Evolutionary conservation across 1,140 invertebrate genomes (phyloP).

Genomic region (Apis cerana): DNA sequence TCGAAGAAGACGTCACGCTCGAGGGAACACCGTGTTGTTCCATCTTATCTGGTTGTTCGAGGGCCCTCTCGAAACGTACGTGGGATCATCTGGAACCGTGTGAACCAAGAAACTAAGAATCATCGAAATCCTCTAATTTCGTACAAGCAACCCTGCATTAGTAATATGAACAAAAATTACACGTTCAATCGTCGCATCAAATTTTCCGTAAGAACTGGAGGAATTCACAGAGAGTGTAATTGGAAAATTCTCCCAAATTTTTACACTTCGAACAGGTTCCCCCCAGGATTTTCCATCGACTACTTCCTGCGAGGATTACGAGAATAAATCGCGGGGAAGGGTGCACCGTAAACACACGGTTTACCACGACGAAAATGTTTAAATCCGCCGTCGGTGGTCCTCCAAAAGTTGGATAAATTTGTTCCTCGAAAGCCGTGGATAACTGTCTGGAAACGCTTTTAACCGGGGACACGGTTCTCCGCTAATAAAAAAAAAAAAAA

Average conservation of each 20-base stretch:
- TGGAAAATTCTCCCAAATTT: too few relatives aligned
- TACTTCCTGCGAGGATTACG: background rate
- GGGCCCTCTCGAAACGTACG: background rate
- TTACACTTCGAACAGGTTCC: too few relatives aligned
- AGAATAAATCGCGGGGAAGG: background rate
- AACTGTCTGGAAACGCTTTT: slow-evolving; percentile 27
- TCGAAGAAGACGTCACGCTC: slow-evolving; percentile 38
- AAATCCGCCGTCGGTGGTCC: background rate
- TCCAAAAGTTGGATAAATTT: slow-evolving; percentile 23
- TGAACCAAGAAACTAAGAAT: background rate
- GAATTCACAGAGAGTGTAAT: too few relatives aligned
- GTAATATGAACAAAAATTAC: too few relatives aligned
- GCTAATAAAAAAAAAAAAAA: slow-evolving; percentile 14
- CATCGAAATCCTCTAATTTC: background rate
- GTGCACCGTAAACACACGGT: background rate
- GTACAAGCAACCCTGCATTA: too few relatives aligned
- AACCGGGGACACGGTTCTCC: slow-evolving; percentile 31
- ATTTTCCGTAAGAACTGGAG: too few relatives aligned
- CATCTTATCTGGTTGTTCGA: slow-evolving; percentile 19
- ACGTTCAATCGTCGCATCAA: too few relatives aligned
- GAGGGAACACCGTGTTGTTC: slow-evolving; percentile 2
- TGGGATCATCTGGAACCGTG: slow-evolving; percentile 27
- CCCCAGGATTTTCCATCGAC: too few relatives aligned
- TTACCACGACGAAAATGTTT: background rate
- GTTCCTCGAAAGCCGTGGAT: background rate